Conservation (phyloP, 2,113 vertebrate genomes). For the Pachycephala philippinensis region DNA sequence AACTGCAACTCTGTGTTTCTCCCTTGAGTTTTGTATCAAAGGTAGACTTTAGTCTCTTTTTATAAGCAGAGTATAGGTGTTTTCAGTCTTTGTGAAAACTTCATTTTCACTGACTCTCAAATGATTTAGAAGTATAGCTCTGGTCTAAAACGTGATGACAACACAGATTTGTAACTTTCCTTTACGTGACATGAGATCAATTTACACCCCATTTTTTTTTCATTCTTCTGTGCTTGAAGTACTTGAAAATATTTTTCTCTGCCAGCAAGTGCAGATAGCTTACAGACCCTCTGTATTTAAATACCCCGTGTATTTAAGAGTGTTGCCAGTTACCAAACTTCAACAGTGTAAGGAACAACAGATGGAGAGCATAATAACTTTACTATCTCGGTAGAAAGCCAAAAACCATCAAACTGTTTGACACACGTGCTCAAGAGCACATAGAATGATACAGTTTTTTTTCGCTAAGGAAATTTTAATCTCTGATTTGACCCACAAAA, state of each 20-base stretch:
- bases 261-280: neutral
- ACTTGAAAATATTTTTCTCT: neutral
- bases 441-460: neutral
- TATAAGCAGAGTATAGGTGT: neutral
- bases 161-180: neutral
- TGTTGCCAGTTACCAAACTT: constrained; percentile 13
- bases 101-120: neutral
- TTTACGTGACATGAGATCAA: neutral
- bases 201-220: neutral
- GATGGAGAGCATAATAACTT: constrained; percentile 46
- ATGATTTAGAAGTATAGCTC: neutral
- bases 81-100: neutral
- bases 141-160: neutral
- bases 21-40: neutral
- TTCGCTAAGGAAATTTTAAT: neutral
- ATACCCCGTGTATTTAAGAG: neutral
- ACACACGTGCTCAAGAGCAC: neutral
- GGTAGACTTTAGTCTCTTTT: neutral
- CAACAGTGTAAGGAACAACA: constrained; percentile 30
- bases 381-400: neutral
- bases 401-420: constrained; percentile 37
- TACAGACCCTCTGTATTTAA: constrained; percentile 15
- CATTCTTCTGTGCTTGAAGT: neutral
- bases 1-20: neutral
- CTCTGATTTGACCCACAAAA: neutral